Percentiles rank a stretch among this genome's conserved stretches.
These are phyloP conservation scores for Cantharis rustica DNA, from an alignment of 2,888 invertebrate genomes.

Conservation along the genomic window DNA sequence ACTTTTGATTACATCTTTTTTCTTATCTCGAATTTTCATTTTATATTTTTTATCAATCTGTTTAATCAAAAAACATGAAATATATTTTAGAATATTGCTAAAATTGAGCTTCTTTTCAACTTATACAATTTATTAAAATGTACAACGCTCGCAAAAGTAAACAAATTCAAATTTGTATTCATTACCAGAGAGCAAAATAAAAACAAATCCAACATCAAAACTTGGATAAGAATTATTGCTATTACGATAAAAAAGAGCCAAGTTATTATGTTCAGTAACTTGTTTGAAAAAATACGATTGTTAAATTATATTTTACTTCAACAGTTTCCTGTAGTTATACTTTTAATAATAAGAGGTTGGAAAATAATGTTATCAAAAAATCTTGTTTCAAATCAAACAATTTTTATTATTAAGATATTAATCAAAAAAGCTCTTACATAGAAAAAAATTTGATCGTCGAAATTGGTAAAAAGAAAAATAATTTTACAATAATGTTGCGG, in stretches of 20 bases:
- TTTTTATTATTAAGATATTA: neutral
- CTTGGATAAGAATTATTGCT: neutral
- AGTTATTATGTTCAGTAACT: neutral
- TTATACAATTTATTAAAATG: neutral
- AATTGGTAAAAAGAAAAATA: neutral
- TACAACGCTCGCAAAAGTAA: neutral
- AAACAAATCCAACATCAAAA: neutral
- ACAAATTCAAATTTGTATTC: neutral
- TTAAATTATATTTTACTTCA: neutral
- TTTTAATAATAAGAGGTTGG: neutral
- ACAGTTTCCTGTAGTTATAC: neutral
- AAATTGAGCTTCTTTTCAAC: neutral
- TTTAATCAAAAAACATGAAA: neutral
- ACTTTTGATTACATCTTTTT: neutral
- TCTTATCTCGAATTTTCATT: neutral
- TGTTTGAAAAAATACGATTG: neutral
- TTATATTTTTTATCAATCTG: neutral
- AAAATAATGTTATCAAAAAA: neutral
- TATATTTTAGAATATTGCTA: neutral
- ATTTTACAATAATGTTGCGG: neutral
- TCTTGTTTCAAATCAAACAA: neutral
- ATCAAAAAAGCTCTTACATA: neutral
- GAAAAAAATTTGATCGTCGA: neutral
- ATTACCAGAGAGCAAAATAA: neutral
- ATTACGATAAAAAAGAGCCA: neutral